Evolutionary conservation across 2,113 vertebrate species (phyloP).

Genomic region (Colaptes auratus): DNA sequence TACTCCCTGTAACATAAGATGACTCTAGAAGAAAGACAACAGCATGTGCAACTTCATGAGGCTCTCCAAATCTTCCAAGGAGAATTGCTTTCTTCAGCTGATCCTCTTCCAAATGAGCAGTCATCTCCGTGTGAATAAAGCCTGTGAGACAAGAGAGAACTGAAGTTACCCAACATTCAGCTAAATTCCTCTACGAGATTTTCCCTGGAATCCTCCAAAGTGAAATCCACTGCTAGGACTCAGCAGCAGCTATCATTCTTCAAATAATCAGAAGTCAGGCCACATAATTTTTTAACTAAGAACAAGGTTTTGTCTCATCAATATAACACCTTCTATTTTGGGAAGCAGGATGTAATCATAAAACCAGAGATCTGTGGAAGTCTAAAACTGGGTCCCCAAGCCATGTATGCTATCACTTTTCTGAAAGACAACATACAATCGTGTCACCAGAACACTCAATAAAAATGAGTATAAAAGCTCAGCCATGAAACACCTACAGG

Average conservation of each 20-base stretch:
- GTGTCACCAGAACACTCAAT: neutral
- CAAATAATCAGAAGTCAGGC: neutral
- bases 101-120: conserved; percentile 82
- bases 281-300: neutral
- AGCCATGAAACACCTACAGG: neutral
- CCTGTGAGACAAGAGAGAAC: conserved; percentile 75
- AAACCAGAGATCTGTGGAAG: neutral
- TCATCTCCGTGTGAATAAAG: conserved; percentile 93
- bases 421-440: neutral
- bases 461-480: neutral
- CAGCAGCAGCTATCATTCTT: neutral
- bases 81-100: conserved; percentile 76
- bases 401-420: neutral
- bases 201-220: neutral
- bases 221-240: neutral
- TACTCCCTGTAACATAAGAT: conserved; percentile 88
- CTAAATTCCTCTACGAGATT: neutral
- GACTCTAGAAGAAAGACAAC: conserved; percentile 89
- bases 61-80: conserved; percentile 87
- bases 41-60: conserved; percentile 85
- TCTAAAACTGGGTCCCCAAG: neutral
- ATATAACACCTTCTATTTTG: neutral
- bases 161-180: neutral
- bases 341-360: neutral
- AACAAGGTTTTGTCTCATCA: neutral